Evolutionary conservation across 2,113 vertebrate species (phyloP).

Genomic region (Equus quagga): DNA sequence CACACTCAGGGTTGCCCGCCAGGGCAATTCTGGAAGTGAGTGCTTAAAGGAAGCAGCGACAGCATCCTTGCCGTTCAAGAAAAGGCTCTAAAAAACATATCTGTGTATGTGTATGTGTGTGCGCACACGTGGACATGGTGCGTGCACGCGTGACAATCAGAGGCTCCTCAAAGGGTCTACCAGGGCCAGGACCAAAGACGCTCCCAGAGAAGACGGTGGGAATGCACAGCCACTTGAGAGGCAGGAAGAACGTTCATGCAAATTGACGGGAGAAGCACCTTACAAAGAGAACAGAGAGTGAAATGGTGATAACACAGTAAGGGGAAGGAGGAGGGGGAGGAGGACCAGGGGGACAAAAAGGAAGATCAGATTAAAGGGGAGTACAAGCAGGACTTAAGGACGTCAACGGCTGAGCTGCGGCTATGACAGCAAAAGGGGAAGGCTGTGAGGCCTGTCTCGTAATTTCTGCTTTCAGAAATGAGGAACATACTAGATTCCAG

Average conservation of each 20-base stretch:
- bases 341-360: too few species aligned
- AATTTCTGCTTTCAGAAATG: background rate
- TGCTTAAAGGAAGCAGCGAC: background rate
- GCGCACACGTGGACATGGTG: background rate
- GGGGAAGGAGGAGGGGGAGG: rapidly evolving
- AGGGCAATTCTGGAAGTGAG: background rate
- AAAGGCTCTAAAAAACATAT: background rate
- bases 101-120: too few species aligned
- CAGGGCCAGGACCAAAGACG: background rate
- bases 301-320: background rate
- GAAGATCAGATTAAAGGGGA: background rate
- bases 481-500: background rate
- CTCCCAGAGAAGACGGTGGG: too few species aligned
- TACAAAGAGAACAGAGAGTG: background rate
- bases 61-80: background rate
- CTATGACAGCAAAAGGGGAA: background rate
- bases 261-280: background rate
- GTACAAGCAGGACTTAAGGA: rapidly evolving
- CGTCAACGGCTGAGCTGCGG: background rate
- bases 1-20: background rate
- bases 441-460: rapidly evolving
- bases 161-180: background rate
- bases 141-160: too few species aligned
- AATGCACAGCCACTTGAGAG: background rate
- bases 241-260: background rate